A percentile compares a stretch with the other conserved stretches of the same genome.
These are phyloP conservation scores for Drymodes brunneopygia DNA, from an alignment of 2,113 vertebrate genomes.

Conservation along the genomic window DNA sequence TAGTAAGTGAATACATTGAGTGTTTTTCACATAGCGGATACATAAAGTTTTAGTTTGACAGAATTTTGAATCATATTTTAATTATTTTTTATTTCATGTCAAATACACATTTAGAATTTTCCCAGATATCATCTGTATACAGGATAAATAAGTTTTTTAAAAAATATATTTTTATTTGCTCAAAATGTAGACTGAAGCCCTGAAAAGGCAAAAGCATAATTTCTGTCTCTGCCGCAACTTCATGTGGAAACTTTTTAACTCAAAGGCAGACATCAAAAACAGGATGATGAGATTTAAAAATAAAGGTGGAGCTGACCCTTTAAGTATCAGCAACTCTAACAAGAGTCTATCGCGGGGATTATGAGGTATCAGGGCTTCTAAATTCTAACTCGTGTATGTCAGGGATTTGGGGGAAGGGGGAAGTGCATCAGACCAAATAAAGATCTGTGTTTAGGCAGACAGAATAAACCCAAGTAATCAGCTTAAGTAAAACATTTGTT, in stretches of 20 bases:
- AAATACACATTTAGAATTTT: neutral
- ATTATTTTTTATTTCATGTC: neutral
- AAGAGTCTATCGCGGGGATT: neutral
- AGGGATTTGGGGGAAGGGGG: neutral
- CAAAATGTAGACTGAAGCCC: neutral
- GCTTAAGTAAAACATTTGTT: conserved; percentile 30
- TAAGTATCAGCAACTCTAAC: neutral
- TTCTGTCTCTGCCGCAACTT: neutral
- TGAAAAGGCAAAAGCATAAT: neutral
- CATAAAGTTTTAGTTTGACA: neutral
- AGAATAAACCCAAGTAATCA: neutral
- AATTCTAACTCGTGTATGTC: neutral
- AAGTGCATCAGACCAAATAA: neutral
- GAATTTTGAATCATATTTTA: neutral
- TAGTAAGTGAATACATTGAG: neutral
- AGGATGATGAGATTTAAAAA: neutral
- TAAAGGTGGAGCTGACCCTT: neutral
- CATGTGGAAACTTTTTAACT: neutral
- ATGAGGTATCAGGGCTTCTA: neutral
- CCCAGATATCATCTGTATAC: neutral
- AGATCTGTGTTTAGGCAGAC: neutral
- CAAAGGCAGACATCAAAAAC: neutral
- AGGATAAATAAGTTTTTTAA: neutral
- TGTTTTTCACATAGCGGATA: neutral
- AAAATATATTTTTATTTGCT: neutral